Percentiles rank a stretch among this genome's conserved stretches.
Evolutionary conservation across 2,113 vertebrate species (phyloP).

Genomic region (Sakesphorus luctuosus): DNA sequence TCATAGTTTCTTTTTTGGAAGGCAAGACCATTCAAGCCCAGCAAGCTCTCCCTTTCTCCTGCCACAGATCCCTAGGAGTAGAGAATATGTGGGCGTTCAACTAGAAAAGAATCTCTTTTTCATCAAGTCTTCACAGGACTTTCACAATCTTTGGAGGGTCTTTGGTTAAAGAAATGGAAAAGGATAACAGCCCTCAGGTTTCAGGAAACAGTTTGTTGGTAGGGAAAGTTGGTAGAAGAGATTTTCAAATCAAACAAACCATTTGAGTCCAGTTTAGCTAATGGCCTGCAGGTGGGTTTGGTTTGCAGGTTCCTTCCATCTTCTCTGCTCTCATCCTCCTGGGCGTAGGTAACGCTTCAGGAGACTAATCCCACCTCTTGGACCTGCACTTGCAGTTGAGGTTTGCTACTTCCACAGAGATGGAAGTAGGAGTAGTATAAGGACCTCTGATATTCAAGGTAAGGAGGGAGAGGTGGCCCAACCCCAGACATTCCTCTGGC

Average conservation of each 20-base stretch:
- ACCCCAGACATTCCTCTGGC: rapidly evolving
- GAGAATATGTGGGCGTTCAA: not conserved
- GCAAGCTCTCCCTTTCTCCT: not conserved
- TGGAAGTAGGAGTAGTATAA: not conserved
- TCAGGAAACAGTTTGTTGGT: not conserved
- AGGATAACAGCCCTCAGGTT: not conserved
- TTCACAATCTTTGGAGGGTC: not conserved
- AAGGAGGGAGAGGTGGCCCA: not conserved
- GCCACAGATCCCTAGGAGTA: not conserved
- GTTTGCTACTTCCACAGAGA: not conserved
- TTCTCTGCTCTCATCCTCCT: not conserved
- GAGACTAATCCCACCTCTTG: not conserved
- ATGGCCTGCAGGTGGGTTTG: not conserved
- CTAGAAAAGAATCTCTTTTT: not conserved
- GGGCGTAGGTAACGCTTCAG: not conserved
- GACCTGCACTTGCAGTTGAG: not conserved
- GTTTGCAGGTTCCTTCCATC: not conserved
- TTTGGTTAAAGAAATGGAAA: not conserved
- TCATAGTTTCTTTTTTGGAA: not conserved
- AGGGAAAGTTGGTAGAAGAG: not conserved
- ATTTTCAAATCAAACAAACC: not conserved
- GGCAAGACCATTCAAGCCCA: not conserved
- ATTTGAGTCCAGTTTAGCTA: not conserved
- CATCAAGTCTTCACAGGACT: not conserved
- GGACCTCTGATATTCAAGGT: not conserved